Base-by-base conservation (phyloP, 2,888 invertebrate species). In the Monopis laevigella region DNA sequence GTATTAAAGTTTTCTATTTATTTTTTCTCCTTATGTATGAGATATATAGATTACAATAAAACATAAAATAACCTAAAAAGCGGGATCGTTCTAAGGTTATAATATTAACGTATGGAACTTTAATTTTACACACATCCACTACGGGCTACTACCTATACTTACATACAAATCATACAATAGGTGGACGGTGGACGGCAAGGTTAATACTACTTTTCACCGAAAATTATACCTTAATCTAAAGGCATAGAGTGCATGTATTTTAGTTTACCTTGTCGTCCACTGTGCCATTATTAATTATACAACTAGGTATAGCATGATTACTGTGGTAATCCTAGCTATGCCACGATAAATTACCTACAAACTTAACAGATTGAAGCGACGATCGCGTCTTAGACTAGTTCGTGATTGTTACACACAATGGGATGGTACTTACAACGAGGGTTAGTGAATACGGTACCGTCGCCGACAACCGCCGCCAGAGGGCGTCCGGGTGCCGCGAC, bases 381-480 rank as follows among this genome's bases (percentile, higher is more conserved):
- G 54, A 52, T 62, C 65, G 63, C 65, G 14, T 61, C 67, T 55
- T 71, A 74, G 77, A 78, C 78, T 78, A 78, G 77, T 56, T 64
- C 61, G 58, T 62, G 68, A 62, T 68, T 61, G 53, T 60, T 64
- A 66, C 57, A 51, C 63, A 68, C 66, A 62, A 62, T 61, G 73
- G 72, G 74, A 72, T 71, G 70, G 68, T 56, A 43, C 18, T 36
- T 44, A 32, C 16, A 17, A 17, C 32, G 32, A 32, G 17, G 14
- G 32, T 32, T 32, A 32, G 32, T 32, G 32, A 32, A 32, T 32
- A 32, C 12, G 13, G 14, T 13, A 29, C 17, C 16, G 14, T 17
- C 17, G 14, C 14, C 14, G 14, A 30, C 30, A 30, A 14, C 30
- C 30, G 4, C 30, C 3, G 14, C 10, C 12, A 16, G 19, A 8